Base-by-base conservation (phyloP, 2,888 invertebrate genomes). In the Cephus runcator region DNA sequence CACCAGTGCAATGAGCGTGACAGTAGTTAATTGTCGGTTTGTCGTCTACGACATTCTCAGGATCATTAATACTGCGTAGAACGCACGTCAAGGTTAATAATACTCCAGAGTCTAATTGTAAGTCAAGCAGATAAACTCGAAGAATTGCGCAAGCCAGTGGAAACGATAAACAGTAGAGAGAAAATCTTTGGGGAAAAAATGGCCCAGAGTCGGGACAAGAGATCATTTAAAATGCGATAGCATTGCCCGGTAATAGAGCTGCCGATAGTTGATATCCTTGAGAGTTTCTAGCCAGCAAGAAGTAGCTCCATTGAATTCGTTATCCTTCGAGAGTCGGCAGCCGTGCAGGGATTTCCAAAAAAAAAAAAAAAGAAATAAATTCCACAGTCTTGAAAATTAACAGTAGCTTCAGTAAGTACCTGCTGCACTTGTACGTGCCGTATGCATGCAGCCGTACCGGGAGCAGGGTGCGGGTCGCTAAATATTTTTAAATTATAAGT, bases 401-500 rank as follows among this genome's bases (percentile, higher is more conserved):
- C 9, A 56, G 9, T 56, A 56, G 56, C 56, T 23, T 15, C 6
- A 0, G 9, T 23, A 56, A 56, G 9, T 56, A 56, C 56, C 23
- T 56, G 2, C 9, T 23, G 56, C 23, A 40, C 15, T 40, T 40
- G 40, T 40, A 56, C 56, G 56, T 56, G 23, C 56, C 56, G 23
- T 23, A 56, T 56, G 56, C 56, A 2, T 56, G 23, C 56, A 56
- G 56, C 15, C 9, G 23, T 56, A 9, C 23, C 23, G 56, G 23
- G 23, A 23, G 2, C 23, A 56, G 56, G 56, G 56, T 56, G 56
- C 40, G 56, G 56, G 56, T 71, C 34, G n/a, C 34, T 34, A 69
- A 33, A 79, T 75, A 69, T 77, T 73, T 75, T 80, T 74, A 33
- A 56, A 74, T 74, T 75, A 77, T 75, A 79, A 79, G 76, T 78